Base-by-base conservation (phyloP, 1,140 invertebrate genomes). In the Aricia agestis region DNA sequence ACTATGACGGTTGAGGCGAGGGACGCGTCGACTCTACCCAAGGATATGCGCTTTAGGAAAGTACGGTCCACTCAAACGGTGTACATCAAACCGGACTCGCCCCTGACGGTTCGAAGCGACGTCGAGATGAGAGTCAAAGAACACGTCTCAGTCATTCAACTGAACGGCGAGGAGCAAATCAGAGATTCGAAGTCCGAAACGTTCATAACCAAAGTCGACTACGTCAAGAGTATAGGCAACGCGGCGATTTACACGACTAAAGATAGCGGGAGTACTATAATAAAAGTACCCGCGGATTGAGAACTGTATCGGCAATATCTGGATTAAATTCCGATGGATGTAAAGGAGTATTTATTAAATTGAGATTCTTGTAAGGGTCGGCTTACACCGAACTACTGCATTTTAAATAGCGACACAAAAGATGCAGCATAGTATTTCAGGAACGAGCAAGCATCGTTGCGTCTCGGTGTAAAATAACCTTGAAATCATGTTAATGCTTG, bases 231-330 rank as follows among this genome's bases (percentile, higher is more conserved):
- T 77, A 76, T 90, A 42, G 89, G 86, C 0, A 84, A 87, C 72
- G 79, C 87, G 6, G 81, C 81, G 15, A 85, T 91, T 19, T 87
- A 88, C 58, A 79, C 80, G 0, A 79, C 78, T 0, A 87, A 84
- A 25, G 81, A 90, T 10, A 89, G 86, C 59, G 87, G 87, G 2
- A 91, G 89, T 74, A 91, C 89, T 0, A 90, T 91, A 10, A 89
- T 91, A n/a, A 75, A 89, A 0, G 82, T 91, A 13, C 89, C 89
- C 6, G 86, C 89, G 1, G 89, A 91, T 83, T 91, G 87, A 91
- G 74, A 31, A 45, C n/a, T 36, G 32, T 57, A 41, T 63, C 18
- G n/a, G n/a, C 18, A 32, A 36, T 41, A 41, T 41, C 59, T 58
- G 36, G 41, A 63, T 58, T 61, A n/a, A 18, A 63, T 11, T 19